Base-by-base conservation (phyloP, 2,888 invertebrate species). In the Julus scandinavius region DNA sequence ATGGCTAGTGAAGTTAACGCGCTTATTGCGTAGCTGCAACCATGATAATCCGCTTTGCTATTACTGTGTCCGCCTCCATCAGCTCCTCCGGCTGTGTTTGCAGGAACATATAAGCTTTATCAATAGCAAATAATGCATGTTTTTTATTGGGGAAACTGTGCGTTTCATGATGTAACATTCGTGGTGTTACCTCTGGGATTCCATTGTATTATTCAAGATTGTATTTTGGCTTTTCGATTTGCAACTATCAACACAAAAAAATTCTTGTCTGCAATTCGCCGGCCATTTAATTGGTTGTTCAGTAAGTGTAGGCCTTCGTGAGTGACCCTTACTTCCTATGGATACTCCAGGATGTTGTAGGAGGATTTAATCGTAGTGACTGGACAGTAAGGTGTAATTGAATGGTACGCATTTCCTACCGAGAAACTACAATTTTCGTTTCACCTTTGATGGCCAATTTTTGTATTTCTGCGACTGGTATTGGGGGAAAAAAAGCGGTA, bases 371-470 rank as follows among this genome's bases (percentile, higher is more conserved):
- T 20, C 20, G 20, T 20, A 3, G 1, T 54, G 13, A 54, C n/a
- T 72, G 63, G 20, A 72, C 63, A 72, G 63, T 72, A 72, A 72
- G 63, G 20, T 29, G 20, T 72, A 72, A 72, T 72, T 72, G 63
- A 20, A 72, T 72, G 20, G 63, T 17, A 20, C 20, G 6, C 58
- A 63, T 63, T 63, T 63, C 58, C 58, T 15, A 63, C 58, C n/a
- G 17, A 20, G 63, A 20, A 4, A 20, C 63, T 72, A 6, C 63
- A 72, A 72, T 72, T 29, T 72, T 72, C 63, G 7, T 11, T 20
- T 72, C 6, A 20, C 63, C 63, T 72, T 20, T 72, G 63, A 20
- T 72, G 63, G 63, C 20, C 20, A 72, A 72, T 72, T 72, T 29
- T 72, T 20, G 20, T 20, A 72, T 72, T 72, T 72, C 63, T 72